A percentile compares a stretch with the other conserved stretches of the same genome.
phyloP scores from a whole-genome alignment of 2,113 vertebrate genomes.

The Oophaga pumilio region DNA sequence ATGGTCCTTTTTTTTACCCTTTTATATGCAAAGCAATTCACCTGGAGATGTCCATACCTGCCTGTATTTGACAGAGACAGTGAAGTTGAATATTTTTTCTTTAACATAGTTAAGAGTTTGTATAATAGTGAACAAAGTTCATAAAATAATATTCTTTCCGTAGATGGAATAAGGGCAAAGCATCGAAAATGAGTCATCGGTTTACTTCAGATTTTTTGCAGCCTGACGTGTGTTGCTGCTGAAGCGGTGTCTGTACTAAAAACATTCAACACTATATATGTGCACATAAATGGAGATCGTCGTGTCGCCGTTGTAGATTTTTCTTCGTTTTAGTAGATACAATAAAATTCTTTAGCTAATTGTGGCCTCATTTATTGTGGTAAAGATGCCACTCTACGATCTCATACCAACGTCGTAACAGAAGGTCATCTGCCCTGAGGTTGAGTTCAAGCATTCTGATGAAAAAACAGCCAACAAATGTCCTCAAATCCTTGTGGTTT shows the following conservation, averaged over 20 bases:
- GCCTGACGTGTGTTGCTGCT: background rate
- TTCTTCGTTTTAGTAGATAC: background rate
- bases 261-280: background rate
- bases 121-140: conserved; percentile 5
- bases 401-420: background rate
- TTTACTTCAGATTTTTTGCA: conserved; percentile 8
- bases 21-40: background rate
- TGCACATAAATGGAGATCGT: background rate
- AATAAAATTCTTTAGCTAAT: background rate
- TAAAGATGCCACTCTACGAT: too few species aligned
- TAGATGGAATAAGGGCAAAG: conserved; percentile 11
- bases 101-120: background rate
- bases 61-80: background rate
- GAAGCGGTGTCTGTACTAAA: background rate
- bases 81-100: background rate
- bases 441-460: too few species aligned
- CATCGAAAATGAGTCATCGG: conserved; percentile 1
- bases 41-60: background rate
- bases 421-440: background rate
- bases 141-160: background rate
- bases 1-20: background rate
- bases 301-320: background rate
- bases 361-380: too few species aligned
- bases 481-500: too few species aligned
- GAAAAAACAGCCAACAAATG: too few species aligned